phyloP scores from a whole-genome alignment of 2,113 vertebrate species.

The Crotalus tigris region DNA sequence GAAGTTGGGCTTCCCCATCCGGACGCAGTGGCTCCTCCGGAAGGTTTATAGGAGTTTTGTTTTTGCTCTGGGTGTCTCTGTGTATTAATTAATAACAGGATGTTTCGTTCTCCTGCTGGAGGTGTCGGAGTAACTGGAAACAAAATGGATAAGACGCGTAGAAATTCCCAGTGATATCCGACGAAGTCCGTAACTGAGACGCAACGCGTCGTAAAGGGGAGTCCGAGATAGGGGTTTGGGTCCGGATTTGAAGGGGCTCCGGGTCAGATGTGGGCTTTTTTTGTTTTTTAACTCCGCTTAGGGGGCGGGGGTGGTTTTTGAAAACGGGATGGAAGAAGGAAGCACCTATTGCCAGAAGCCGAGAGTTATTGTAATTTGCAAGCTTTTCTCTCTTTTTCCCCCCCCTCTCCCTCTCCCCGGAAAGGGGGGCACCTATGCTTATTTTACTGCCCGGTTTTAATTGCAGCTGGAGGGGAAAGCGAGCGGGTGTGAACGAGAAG shows the following conservation, averaged over 20 bases:
- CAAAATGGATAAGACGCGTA: constrained; percentile 4
- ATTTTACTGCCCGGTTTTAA: neutral
- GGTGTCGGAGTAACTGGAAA: neutral
- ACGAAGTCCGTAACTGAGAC: neutral
- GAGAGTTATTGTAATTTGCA: neutral
- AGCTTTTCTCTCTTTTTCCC: too few relatives aligned
- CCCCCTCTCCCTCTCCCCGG: neutral
- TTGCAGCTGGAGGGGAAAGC: neutral
- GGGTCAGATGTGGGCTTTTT: neutral
- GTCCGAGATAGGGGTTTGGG: neutral
- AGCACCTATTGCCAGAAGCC: neutral
- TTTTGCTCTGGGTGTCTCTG: neutral
- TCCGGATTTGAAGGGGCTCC: neutral
- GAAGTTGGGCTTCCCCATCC: neutral
- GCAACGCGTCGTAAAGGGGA: neutral
- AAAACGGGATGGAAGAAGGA: neutral
- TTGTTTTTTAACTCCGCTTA: neutral
- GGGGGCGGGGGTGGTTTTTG: neutral
- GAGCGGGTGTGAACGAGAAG: neutral
- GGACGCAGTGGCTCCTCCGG: neutral
- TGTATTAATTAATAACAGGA: neutral
- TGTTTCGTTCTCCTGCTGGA: neutral
- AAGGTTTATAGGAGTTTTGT: neutral
- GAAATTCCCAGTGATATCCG: neutral
- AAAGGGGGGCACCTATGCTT: neutral